Evolutionary conservation across 64 coral and sea anemone genomes (phyloP), one percentile per base, ranked within the genome.

Genomic region (Pachyseris speciosa): DNA sequence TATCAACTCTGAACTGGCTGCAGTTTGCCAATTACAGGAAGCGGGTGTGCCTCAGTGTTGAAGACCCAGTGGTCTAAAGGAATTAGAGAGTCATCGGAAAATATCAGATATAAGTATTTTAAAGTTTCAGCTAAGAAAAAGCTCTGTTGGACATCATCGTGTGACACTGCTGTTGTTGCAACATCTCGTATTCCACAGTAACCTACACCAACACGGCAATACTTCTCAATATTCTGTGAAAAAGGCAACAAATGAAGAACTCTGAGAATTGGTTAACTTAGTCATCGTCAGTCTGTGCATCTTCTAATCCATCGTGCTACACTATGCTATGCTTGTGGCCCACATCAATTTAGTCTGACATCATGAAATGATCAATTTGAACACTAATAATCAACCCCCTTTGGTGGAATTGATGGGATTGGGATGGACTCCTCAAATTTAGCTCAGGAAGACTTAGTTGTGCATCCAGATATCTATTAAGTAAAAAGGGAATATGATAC

Each of bases 111-210:
- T 59, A 98, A 90, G 26, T 98, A 98, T 77, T 98, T 98, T 57
- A 98, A 70, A 39, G 96, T 98, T 66, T 98, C 96, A 39, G 96
- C 96, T 55, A 98, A 66, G 85, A 98, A 98, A 80, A 98, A 98
- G 71, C 96, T 98, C 70, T 98, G 96, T n/a, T 98, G 96, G 41
- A 98, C 96, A 32, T 98, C 96, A 22, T 98, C 96, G 22, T 98
- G 93, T 75, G 25, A 48, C 3, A 91, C 79, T 79, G 76, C 37
- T 27, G 80, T 15, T 12, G 44, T 71, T 13, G 84, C 77, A 31
- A 98, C 96, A 72, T 98, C 96, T 57, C 85, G 48, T 53, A 98
- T 98, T 49, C 96, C 96, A 80, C 89, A 83, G n/a, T 89, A 98
- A 15, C 96, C 96, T 24, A 10, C 89, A 13, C 51, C 89, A 26